A percentile compares a stretch with the other conserved stretches of the same genome.
Conservation (phyloP, 2,113 vertebrate species). For the Atrichornis clamosus region DNA sequence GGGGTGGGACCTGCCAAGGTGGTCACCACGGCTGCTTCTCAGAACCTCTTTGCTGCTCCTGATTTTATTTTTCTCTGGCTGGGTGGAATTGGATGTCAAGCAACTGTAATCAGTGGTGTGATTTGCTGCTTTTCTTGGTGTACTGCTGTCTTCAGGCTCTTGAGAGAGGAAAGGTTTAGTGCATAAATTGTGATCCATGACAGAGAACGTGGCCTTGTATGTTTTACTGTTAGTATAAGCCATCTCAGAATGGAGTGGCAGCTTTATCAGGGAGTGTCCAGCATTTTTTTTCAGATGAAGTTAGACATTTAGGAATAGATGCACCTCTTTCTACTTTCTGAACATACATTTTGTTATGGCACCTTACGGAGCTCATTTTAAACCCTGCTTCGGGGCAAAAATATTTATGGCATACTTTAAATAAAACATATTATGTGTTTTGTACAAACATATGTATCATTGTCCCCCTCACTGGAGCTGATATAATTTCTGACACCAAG, state of each 20-base stretch:
- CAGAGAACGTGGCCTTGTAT: neutral
- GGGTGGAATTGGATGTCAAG: rapidly evolving
- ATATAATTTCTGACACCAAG: constrained; percentile 73
- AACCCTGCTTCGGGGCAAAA: constrained; percentile 72
- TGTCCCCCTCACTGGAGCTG: constrained; percentile 70
- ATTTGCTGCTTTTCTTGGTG: neutral
- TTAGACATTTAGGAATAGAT: constrained; percentile 53
- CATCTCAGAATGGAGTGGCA: neutral
- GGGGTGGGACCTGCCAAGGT: rapidly evolving
- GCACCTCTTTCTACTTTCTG: constrained; percentile 52
- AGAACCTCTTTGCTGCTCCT: neutral
- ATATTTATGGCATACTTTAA: constrained; percentile 75
- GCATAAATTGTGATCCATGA: neutral
- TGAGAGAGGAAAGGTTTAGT: neutral
- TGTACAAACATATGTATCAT: constrained; percentile 76
- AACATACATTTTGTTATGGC: constrained; percentile 54
- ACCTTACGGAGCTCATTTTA: constrained; percentile 61
- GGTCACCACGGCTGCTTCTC: neutral
- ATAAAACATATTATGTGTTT: constrained; percentile 77
- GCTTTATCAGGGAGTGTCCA: constrained; percentile 42
- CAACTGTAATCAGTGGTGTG: neutral
- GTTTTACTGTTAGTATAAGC: neutral
- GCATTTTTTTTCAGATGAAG: constrained; percentile 20
- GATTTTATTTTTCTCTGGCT: neutral
- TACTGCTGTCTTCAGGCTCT: neutral